phyloP scores from a whole-genome alignment of 2,888 invertebrate species.

The Hypomecis punctinalis region DNA sequence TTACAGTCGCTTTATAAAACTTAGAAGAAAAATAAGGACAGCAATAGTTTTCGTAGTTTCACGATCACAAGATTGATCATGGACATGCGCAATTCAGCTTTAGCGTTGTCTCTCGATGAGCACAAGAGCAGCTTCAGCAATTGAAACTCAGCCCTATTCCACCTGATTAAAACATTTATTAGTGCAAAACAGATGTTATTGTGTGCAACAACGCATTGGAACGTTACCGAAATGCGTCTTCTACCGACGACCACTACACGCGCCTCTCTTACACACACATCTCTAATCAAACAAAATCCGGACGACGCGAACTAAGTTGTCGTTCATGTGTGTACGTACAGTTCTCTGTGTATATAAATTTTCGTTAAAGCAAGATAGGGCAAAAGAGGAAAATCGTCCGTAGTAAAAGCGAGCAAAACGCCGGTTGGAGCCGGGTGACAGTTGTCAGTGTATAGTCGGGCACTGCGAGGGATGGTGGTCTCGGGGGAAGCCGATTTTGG shows the following conservation, averaged over 20 bases:
- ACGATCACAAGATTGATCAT: constrained; percentile 67
- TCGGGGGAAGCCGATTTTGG: constrained; percentile 61
- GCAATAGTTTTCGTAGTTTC: constrained; percentile 76
- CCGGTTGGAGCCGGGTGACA: constrained; percentile 67
- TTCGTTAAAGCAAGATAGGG: constrained; percentile 77
- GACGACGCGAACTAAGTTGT: constrained; percentile 59
- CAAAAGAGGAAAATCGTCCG: constrained; percentile 75
- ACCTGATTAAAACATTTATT: constrained; percentile 55
- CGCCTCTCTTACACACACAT: constrained; percentile 53
- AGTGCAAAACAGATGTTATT: constrained; percentile 46
- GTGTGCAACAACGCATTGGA: constrained; percentile 71
- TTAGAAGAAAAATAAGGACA: constrained; percentile 74
- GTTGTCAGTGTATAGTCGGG: constrained; percentile 75
- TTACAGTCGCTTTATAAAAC: constrained; percentile 47
- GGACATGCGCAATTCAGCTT: constrained; percentile 75
- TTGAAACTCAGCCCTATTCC: constrained; percentile 58
- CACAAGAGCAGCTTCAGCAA: constrained; percentile 48
- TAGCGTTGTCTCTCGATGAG: constrained; percentile 60
- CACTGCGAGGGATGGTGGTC: constrained; percentile 74
- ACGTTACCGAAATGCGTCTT: constrained; percentile 66
- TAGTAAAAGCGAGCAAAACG: constrained; percentile 75
- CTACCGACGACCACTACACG: constrained; percentile 55
- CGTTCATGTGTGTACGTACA: constrained; percentile 69
- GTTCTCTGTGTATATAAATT: constrained; percentile 70
- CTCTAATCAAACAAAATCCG: constrained; percentile 41